Evolutionary conservation across 2,888 invertebrate species (phyloP).

Genomic region (Scotopteryx bipunctaria): DNA sequence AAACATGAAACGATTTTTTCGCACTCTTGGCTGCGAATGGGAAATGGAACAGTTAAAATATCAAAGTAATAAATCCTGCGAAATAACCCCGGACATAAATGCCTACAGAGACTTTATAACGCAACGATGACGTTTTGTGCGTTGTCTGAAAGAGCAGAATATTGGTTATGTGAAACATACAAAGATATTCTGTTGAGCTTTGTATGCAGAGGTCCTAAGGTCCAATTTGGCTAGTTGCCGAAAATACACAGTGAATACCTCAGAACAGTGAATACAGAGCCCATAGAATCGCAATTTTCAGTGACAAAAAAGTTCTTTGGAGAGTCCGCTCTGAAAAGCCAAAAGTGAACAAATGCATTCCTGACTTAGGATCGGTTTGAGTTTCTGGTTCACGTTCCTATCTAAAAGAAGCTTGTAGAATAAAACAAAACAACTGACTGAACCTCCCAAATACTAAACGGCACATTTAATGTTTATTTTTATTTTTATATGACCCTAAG

Average conservation of each 20-base stretch:
- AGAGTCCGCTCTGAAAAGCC: not conserved
- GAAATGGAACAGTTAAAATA: conserved; percentile 10
- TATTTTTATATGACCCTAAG: no score
- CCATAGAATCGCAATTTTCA: conserved; percentile 4
- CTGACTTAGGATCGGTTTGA: no score
- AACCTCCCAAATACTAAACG: not conserved
- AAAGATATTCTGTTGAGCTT: not conserved
- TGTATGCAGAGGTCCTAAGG: not conserved
- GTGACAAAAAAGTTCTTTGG: conserved; percentile 1
- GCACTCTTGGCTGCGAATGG: conserved; percentile 6
- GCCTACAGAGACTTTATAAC: not conserved
- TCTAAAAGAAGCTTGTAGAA: not conserved
- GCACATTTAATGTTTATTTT: no score
- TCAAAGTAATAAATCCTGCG: conserved; percentile 9
- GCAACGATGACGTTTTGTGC: conserved; percentile 1
- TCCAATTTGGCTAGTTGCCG: not conserved
- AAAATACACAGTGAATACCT: no score
- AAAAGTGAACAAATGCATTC: not conserved
- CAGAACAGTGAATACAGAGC: not conserved
- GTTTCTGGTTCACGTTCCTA: no score
- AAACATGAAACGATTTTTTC: not conserved
- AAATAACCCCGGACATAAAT: conserved; percentile 10
- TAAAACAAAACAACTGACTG: not conserved
- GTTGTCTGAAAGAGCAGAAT: conserved; percentile 2
- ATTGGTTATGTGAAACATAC: conserved; percentile 1